Conservation (phyloP, 1,140 invertebrate genomes). For the Metaphire vulgaris region DNA sequence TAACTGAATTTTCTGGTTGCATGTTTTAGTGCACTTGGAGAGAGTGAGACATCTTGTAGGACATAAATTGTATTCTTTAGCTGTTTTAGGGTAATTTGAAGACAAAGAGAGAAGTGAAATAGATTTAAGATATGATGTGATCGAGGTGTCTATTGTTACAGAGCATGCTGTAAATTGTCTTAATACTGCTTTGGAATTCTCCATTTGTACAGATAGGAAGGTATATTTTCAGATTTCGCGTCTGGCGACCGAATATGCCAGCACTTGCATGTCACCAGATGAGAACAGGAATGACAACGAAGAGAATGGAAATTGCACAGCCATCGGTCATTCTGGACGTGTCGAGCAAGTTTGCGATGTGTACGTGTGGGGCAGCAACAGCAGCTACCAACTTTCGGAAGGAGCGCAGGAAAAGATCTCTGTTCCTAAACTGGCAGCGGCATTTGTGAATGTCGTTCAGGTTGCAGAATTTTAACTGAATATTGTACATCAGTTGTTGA, state of each 20-base stretch:
- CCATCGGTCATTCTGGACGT: constrained; percentile 5
- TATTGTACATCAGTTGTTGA: neutral
- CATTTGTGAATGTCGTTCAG: constrained; percentile 58
- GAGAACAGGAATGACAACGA: constrained; percentile 36
- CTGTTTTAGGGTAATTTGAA: too few relatives aligned
- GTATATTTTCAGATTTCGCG: constrained; percentile 52
- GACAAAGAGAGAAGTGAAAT: too few relatives aligned
- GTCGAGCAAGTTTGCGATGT: constrained; percentile 53
- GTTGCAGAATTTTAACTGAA: constrained; percentile 43
- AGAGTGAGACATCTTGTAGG: too few relatives aligned
- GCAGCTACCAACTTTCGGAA: constrained; percentile 62
- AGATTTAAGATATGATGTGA: too few relatives aligned
- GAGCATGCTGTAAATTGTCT: too few relatives aligned
- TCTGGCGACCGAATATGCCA: constrained; percentile 52
- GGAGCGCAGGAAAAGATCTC: constrained; percentile 60
- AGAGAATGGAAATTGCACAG: constrained; percentile 29
- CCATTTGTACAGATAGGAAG: too few relatives aligned
- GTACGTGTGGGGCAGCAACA: constrained; percentile 66
- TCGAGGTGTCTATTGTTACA: too few relatives aligned
- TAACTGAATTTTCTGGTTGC: too few relatives aligned
- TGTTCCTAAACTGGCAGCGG: constrained; percentile 57
- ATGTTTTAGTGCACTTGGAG: too few relatives aligned
- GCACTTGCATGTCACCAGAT: constrained; percentile 43
- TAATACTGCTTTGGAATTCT: too few relatives aligned
- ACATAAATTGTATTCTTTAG: too few relatives aligned